Percentiles rank a stretch among this genome's conserved stretches.
Evolutionary conservation across 2,888 invertebrate species (phyloP).

Genomic region (Gortyna flavago): DNA sequence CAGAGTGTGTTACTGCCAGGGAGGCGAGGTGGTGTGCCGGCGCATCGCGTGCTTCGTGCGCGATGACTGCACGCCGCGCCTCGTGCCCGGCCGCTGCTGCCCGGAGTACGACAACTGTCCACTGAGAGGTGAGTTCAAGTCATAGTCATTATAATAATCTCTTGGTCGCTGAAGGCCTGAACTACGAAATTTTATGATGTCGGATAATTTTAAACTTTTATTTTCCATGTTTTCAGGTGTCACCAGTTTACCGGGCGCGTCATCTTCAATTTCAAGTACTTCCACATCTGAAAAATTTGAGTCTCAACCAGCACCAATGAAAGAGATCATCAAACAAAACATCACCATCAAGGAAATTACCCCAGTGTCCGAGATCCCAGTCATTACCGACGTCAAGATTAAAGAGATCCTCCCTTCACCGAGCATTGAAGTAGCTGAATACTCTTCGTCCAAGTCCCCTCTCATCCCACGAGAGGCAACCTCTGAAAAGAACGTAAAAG

Average conservation of each 20-base stretch:
- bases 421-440: conserved; percentile 82
- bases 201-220: not conserved
- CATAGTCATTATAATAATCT: not conserved
- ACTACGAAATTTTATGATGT: not conserved
- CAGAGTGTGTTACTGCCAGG: conserved; percentile 95
- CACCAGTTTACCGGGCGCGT: conserved; percentile 78
- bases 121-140: conserved; percentile 87
- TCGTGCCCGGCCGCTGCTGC: conserved; percentile 94
- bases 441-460: conserved; percentile 85
- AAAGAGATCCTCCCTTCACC: conserved; percentile 85
- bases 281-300: conserved; percentile 69
- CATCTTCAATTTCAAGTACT: conserved; percentile 71
- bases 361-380: conserved; percentile 87
- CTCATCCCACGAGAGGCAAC: conserved; percentile 85
- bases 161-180: not conserved
- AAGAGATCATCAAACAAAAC: conserved; percentile 80
- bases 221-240: conserved; percentile 78
- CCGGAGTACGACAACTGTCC: conserved; percentile 96
- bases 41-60: conserved; percentile 94
- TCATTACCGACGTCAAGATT: conserved; percentile 85
- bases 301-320: conserved; percentile 67
- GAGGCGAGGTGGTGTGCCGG: conserved; percentile 94
- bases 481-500: conserved; percentile 75
- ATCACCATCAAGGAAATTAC: conserved; percentile 91
- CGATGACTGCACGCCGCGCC: conserved; percentile 93